Base-by-base conservation (phyloP, 2,888 invertebrate species). In the Leptopterna dolabrata region DNA sequence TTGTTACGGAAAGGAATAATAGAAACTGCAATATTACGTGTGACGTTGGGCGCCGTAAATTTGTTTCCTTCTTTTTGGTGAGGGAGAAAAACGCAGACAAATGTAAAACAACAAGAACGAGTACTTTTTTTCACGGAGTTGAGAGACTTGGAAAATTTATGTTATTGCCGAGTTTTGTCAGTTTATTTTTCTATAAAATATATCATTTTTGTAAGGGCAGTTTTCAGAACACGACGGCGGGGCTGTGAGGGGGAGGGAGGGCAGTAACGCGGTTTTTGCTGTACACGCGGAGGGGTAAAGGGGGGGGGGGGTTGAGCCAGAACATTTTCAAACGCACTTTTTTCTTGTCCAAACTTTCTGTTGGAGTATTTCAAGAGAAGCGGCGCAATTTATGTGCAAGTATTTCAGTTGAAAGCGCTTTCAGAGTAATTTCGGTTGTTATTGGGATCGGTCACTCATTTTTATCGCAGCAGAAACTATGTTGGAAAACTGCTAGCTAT, bases 21-120 rank as follows among this genome's bases (percentile, higher is more conserved):
- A 63, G 63, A 63, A 63, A 63, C 63, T 63, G 63, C 63, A 63
- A 63, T 63, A 63, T 63, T 63, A 63, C 63, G 63, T 63, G 63
- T 63, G 63, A 63, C 63, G 63, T n/a, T 24, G 63, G 7, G 27
- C 63, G 63, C 13, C 63, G 63, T 63, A 63, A 63, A 63, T 63
- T 63, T 11, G n/a, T 27, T 27, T 63, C 13, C 24, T 27, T 13
- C 24, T 13, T n/a, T n/a, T n/a, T 24, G 63, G 63, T 63, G 24
- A 9, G 63, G 51, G 63, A n/a, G n/a, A n/a, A n/a, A 63, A 63
- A 63, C 63, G 63, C 63, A 27, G 63, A 63, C n/a, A 63, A 63
- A 63, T 63, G 63, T 63, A 63, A 63, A 63, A 63, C 63, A 63
- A 63, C 63, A 27, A 63, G 63, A 24, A 24, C 63, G 45, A 24